Evolutionary conservation across 30 jellyfish, hydroid and myxozoan genomes (phyloP).

Genomic region (Rhopilema esculentum): DNA sequence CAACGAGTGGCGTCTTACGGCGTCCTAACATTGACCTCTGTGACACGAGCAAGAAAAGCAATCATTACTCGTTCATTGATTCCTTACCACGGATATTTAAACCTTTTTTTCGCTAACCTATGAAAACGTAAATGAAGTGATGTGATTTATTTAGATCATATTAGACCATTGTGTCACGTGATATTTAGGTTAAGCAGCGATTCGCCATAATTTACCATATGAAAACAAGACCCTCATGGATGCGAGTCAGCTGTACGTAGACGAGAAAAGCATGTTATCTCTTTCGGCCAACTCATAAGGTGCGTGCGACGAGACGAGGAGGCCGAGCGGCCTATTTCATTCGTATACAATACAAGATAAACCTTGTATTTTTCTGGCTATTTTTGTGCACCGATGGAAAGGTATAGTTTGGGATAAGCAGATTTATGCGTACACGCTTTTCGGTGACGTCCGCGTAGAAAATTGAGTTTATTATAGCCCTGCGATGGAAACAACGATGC

Average conservation of each 20-base stretch:
- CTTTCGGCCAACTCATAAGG: not conserved
- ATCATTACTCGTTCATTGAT: conserved; percentile 60
- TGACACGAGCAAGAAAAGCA: conserved; percentile 32
- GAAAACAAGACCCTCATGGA: conserved; percentile 12
- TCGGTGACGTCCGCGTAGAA: too few species aligned
- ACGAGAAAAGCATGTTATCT: not conserved
- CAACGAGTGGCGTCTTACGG: conserved; percentile 66
- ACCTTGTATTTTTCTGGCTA: too few species aligned
- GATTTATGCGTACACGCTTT: too few species aligned
- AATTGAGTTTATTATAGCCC: too few species aligned
- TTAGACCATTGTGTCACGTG: conserved; percentile 5
- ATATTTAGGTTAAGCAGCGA: conserved; percentile 22
- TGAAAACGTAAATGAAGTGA: conserved; percentile 39
- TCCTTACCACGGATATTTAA: conserved; percentile 64
- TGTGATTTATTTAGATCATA: conserved; percentile 66
- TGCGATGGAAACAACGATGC: too few species aligned
- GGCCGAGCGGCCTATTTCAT: too few species aligned
- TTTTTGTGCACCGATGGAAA: too few species aligned
- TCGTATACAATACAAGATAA: too few species aligned
- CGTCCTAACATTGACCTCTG: conserved; percentile 63
- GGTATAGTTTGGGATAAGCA: too few species aligned
- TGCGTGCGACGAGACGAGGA: not conserved
- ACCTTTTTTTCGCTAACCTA: conserved; percentile 6
- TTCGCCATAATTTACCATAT: not conserved
- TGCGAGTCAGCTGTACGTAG: not conserved